Evolutionary conservation across 1,140 invertebrate genomes (phyloP), one percentile per base, ranked within the genome.

Genomic region (Diachasmimorpha longicaudata): DNA sequence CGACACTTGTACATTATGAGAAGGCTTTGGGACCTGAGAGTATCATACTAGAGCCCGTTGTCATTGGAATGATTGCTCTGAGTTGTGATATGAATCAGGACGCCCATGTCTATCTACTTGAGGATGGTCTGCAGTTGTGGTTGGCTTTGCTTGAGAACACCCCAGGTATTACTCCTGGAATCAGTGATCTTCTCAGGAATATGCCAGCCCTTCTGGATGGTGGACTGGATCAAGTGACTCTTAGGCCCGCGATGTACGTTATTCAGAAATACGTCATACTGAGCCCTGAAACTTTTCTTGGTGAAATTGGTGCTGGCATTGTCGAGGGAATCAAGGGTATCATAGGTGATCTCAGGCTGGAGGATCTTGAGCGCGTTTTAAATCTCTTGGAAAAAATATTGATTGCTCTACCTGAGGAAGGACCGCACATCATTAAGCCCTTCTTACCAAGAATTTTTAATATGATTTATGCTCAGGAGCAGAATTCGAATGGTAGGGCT

Each of bases 61-160:
- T 96, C 37, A 86, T 96, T 73, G 92, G 91, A 73, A 93, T 96
- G 36, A 94, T 99, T 74, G 91, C 92, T 80, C 88, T 95, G 75
- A 94, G 94, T 76, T 97, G 96, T 1, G 94, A 97, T 83, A 89
- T 95, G 0, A 92, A 92, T 73, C 92, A 96, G 85, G 92, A 93
- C 44, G 93, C 93, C 14, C 94, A 97, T 85, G 93, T 98, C 46
- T 98, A 98, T 88, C 90, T 98, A 52, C 88, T 97, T 78, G 97
- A 98, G 88, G 97, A 99, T 89, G 96, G 96, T 0, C 90, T 99
- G 39, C 94, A 96, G 80, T 90, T 99, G 70, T 98, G 97, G 96
- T 89, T 94, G 68, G 93, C 93, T 4, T 91, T 96, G 13, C 88
- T 99, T 70, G 93, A 97, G 83, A 94, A 95, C 82, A 91, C 94